Evolutionary conservation across 1,140 invertebrate genomes (phyloP).

Genomic region (Papilio glaucus): DNA sequence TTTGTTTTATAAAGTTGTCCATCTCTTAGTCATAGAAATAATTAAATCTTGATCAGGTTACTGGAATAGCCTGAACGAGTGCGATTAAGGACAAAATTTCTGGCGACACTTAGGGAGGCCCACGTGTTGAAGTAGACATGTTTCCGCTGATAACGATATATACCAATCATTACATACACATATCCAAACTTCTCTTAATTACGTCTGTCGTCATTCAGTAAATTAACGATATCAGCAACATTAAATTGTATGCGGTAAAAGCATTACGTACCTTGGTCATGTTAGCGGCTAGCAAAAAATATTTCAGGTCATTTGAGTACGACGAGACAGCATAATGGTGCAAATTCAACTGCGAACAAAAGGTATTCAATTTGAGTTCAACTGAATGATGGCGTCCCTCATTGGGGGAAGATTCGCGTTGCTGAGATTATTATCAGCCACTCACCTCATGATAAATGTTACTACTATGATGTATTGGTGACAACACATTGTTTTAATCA

Average conservation of each 20-base stretch:
- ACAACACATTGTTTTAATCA: background rate
- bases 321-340: slow-evolving; percentile 33
- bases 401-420: slow-evolving; percentile 7
- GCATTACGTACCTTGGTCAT: slow-evolving; percentile 33
- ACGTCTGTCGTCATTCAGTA: no score
- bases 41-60: no score
- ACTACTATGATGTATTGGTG: background rate
- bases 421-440: background rate
- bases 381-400: background rate
- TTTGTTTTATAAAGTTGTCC: no score
- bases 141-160: no score
- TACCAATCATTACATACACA: no score
- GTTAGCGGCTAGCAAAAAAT: slow-evolving; percentile 33
- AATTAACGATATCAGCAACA: background rate
- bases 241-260: background rate
- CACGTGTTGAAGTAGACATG: no score
- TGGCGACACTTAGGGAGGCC: no score
- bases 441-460: background rate
- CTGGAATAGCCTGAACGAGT: no score
- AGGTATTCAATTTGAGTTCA: slow-evolving; percentile 32
- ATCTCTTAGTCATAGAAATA: no score
- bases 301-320: slow-evolving; percentile 33
- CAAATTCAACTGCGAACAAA: slow-evolving; percentile 49
- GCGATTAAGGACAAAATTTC: no score
- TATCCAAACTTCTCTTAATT: no score